Conservation (phyloP, 2,888 invertebrate genomes). For the Drosophila fulvimacula region DNA sequence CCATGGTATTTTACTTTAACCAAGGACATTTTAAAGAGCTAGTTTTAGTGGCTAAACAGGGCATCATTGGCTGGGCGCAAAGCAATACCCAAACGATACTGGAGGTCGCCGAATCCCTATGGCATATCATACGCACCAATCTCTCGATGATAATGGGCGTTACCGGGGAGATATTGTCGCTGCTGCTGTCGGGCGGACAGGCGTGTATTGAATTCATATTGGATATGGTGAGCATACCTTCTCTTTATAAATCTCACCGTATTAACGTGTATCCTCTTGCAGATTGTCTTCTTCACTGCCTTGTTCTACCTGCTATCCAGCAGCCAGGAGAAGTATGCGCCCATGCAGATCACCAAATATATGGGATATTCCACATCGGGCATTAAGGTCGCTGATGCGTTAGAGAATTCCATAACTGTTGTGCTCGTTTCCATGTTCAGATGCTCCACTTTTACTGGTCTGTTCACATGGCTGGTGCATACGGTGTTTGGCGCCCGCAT, state of each 20-base stretch:
- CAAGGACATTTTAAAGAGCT: conserved; percentile 85
- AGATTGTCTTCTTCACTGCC: conserved; percentile 98
- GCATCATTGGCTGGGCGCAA: conserved; percentile 92
- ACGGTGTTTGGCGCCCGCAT: conserved; percentile 97
- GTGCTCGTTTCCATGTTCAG: conserved; percentile 98
- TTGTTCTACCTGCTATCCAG: conserved; percentile 97
- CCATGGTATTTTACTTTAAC: conserved; percentile 82
- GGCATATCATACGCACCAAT: conserved; percentile 97
- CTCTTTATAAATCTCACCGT: neutral
- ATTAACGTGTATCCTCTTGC: neutral
- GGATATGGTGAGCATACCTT: conserved; percentile 88
- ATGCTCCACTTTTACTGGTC: conserved; percentile 97
- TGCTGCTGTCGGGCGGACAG: conserved; percentile 95
- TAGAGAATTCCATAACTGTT: conserved; percentile 95
- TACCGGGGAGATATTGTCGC: conserved; percentile 93
- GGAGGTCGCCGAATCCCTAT: conserved; percentile 93
- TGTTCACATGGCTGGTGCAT: conserved; percentile 99
- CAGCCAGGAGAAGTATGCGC: conserved; percentile 94
- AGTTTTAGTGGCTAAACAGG: conserved; percentile 86
- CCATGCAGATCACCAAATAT: conserved; percentile 93
- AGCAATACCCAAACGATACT: conserved; percentile 95
- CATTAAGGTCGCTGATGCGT: conserved; percentile 91
- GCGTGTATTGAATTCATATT: conserved; percentile 94
- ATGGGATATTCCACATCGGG: conserved; percentile 91
- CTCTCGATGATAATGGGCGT: conserved; percentile 93